Conservation (phyloP, 2,113 vertebrate species). For the Eurystomus gularis region DNA sequence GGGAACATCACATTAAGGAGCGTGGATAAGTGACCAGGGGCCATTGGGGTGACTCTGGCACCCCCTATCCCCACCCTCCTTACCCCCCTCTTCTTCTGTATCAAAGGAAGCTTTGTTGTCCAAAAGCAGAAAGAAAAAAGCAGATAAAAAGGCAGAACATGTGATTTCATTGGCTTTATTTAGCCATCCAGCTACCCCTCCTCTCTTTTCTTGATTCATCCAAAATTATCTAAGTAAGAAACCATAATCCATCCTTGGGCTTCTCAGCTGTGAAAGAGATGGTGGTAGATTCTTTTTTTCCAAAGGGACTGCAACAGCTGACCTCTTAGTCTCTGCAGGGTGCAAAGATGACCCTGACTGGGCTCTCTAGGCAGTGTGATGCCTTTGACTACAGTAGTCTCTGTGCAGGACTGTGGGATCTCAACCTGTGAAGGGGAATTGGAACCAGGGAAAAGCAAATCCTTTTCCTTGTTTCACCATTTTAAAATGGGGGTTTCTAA, state of each 20-base stretch:
- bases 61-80: slow-evolving; percentile 36
- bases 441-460: not conserved
- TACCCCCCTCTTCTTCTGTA: slow-evolving; percentile 25
- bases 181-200: slow-evolving; percentile 53
- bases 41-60: slow-evolving; percentile 64
- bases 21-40: slow-evolving; percentile 59
- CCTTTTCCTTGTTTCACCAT: not conserved
- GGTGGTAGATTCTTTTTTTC: not conserved
- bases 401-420: not conserved
- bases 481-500: not conserved
- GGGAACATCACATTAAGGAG: slow-evolving; percentile 69
- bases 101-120: slow-evolving; percentile 75
- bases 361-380: not conserved
- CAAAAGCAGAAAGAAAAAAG: slow-evolving; percentile 70
- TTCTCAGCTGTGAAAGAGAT: slow-evolving; percentile 33
- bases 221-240: slow-evolving; percentile 64
- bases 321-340: not conserved
- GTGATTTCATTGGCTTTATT: slow-evolving; percentile 77
- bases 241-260: slow-evolving; percentile 27
- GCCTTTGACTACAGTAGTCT: not conserved
- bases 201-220: slow-evolving; percentile 66
- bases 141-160: slow-evolving; percentile 75
- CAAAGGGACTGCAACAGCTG: not conserved
- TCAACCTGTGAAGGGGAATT: not conserved
- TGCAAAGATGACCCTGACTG: not conserved